Evolutionary conservation across 2,888 invertebrate species (phyloP).

Genomic region (Balanococcus diminutus): DNA sequence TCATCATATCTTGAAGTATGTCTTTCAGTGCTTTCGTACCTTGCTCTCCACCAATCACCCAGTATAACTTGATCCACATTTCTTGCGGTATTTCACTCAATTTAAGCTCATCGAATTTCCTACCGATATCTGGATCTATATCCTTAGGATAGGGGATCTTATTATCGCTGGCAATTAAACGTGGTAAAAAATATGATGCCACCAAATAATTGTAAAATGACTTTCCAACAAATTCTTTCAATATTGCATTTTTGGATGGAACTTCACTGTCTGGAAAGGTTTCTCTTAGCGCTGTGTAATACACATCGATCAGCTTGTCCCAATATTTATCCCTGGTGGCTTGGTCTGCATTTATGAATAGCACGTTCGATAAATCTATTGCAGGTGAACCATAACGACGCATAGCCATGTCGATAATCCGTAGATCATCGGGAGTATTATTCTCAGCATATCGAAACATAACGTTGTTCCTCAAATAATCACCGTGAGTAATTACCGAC

Average conservation of each 20-base stretch:
- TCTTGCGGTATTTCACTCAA: too few species aligned
- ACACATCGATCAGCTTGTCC: constrained; percentile 29
- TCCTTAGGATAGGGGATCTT: neutral
- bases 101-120: too few species aligned
- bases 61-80: too few species aligned
- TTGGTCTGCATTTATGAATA: constrained; percentile 40
- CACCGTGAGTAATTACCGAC: constrained; percentile 35
- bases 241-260: neutral
- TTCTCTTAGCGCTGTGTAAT: constrained; percentile 12
- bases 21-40: too few species aligned
- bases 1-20: too few species aligned
- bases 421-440: neutral
- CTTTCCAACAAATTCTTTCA: neutral
- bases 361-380: neutral
- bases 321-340: constrained; percentile 2
- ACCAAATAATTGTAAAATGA: neutral
- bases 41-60: too few species aligned
- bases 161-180: neutral
- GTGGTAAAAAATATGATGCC: neutral
- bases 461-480: constrained; percentile 34
- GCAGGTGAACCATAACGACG: constrained; percentile 1
- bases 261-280: neutral
- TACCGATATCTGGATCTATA: too few species aligned
- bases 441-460: constrained; percentile 43
- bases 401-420: neutral